Evolutionary conservation across 2,113 vertebrate species (phyloP).

Genomic region (Etheostoma spectabile): DNA sequence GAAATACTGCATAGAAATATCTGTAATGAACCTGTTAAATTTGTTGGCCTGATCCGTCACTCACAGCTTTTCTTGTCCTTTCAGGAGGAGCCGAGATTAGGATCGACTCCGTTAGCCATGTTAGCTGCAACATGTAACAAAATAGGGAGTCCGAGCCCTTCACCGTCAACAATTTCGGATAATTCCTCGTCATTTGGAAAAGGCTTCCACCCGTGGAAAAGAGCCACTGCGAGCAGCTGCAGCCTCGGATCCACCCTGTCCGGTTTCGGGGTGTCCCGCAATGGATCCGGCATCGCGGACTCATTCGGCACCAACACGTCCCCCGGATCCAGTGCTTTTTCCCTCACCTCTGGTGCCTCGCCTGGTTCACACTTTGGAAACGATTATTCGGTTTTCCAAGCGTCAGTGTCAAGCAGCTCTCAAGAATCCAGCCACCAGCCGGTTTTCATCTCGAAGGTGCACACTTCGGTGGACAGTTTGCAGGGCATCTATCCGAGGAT

Average conservation of each 20-base stretch:
- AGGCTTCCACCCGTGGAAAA: constrained; percentile 98
- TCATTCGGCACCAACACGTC: constrained; percentile 91
- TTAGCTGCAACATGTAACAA: constrained; percentile 98
- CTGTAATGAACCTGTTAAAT: constrained; percentile 36
- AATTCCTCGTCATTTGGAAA: constrained; percentile 93
- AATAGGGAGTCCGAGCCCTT: constrained; percentile 97
- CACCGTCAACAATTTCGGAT: constrained; percentile 93
- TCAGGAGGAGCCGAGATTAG: constrained; percentile 98
- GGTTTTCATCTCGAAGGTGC: constrained; percentile 97
- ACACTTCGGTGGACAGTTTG: constrained; percentile 95
- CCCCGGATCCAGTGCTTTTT: constrained; percentile 94
- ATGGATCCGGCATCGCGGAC: constrained; percentile 89
- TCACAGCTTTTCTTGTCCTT: constrained; percentile 64
- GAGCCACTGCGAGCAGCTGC: constrained; percentile 89
- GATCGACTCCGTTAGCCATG: constrained; percentile 99
- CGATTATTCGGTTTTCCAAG: constrained; percentile 96
- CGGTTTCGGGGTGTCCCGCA: constrained; percentile 89
- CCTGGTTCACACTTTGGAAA: constrained; percentile 92
- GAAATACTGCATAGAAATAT: constrained; percentile 6
- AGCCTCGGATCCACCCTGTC: constrained; percentile 90
- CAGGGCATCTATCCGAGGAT: constrained; percentile 96
- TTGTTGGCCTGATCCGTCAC: constrained; percentile 39
- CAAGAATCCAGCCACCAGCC: constrained; percentile 93
- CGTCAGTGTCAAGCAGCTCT: constrained; percentile 85
- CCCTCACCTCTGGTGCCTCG: constrained; percentile 91